Percentiles rank a stretch among this genome's conserved stretches.
phyloP scores from a whole-genome alignment of 2,797 vertebrate genomes.

The Acrossocheilus fasciatus region DNA sequence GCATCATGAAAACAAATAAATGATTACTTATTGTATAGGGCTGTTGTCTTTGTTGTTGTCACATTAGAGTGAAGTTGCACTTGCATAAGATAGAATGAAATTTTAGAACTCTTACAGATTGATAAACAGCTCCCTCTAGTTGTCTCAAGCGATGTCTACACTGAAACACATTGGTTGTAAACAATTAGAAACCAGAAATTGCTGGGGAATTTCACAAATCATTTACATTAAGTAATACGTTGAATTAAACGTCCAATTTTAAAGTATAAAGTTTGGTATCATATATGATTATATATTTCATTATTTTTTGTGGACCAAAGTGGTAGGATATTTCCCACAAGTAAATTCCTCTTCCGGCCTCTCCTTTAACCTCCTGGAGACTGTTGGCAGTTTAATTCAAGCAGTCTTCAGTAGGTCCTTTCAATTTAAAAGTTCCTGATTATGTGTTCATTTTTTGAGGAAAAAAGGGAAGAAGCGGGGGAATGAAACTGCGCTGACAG shows the following conservation, averaged over 20 bases:
- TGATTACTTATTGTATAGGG: not conserved
- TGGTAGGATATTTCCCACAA: too few species aligned
- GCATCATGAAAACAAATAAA: not conserved
- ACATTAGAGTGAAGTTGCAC: too few species aligned
- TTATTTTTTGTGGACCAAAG: too few species aligned
- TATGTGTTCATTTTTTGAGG: not conserved
- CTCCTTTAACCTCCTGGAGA: not conserved
- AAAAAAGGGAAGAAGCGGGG: not conserved
- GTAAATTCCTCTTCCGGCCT: too few species aligned
- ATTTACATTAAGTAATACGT: not conserved
- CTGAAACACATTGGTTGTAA: not conserved
- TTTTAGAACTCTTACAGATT: not conserved
- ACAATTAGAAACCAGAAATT: not conserved
- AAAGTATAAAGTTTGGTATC: too few species aligned
- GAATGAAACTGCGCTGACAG: not conserved
- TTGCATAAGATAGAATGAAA: not conserved
- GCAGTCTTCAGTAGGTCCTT: not conserved
- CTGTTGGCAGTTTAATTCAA: not conserved
- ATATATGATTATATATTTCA: too few species aligned
- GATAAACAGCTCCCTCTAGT: conserved; percentile 28
- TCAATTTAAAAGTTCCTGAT: not conserved
- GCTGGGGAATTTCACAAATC: not conserved
- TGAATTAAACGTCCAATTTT: too few species aligned
- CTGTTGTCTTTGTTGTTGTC: not conserved
- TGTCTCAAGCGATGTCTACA: not conserved